Evolutionary conservation across 1,140 invertebrate genomes (phyloP), one percentile per base, ranked within the genome.

Genomic region (Metaphire vulgaris): DNA sequence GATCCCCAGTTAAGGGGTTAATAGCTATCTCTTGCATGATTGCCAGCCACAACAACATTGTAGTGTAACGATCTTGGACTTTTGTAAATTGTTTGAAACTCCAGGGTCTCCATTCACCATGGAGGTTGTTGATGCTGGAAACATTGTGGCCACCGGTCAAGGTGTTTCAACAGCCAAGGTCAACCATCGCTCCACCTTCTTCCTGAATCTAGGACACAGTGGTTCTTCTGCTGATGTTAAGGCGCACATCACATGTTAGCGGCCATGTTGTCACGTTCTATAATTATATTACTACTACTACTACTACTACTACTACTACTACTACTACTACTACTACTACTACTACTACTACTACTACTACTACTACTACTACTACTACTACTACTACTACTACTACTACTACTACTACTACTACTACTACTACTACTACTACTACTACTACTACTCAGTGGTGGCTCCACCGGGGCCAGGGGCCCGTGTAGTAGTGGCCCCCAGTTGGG

Each of bases 161-260:
- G 91, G 91, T 0, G 84, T 92, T 1, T 88, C 89, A 74, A 86
- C 89, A 26, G 87, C 91, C n/a, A 88, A 90, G 16, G 87, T 92
- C 64, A 88, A 91, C 79, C 87, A 87, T 77, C 86, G 88, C 1
- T 88, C 90, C 0, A 87, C 86, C 21, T 90, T 92, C 81, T 88
- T 87, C 29, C 84, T 92, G 34, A 80, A 82, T 56, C 86, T 87
- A 2, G 81, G 83, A 33, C 78, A 81, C 31, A 85, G 87, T 14
- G 81, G 83, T 31, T 89, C 89, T 77, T 85, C 89, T 0, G 75
- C 85, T 34, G 87, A 87, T 30, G 78, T 88, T 56, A 83, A 81
- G 65, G 87, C 88, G 66, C 78, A 84, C 76, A 85, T 88, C 56
- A 82, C 79, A 79, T 86, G 88, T 85, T 81, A 82, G 80, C 83